These are phyloP conservation scores for Cebidichthys violaceus DNA, from an alignment of 2,113 vertebrate genomes.

Conservation along the genomic window DNA sequence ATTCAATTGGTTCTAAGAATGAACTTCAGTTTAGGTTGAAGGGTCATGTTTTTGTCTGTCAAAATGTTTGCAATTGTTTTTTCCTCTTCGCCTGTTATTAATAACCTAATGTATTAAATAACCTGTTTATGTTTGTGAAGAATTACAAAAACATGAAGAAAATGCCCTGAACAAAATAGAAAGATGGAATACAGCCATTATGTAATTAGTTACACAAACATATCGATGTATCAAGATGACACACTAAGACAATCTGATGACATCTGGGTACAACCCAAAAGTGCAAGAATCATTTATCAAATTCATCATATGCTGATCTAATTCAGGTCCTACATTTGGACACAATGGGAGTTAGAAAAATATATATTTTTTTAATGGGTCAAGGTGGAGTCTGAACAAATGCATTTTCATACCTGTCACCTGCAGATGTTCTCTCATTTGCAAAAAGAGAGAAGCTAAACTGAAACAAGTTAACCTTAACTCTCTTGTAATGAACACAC, in stretches of 20 bases:
- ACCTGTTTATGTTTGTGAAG: neutral
- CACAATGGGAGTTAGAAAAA: too few species aligned
- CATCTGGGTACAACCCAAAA: too few species aligned
- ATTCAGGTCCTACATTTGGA: too few species aligned
- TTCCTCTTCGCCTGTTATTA: neutral
- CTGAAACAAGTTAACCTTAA: neutral
- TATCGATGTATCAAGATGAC: neutral
- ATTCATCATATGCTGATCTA: too few species aligned
- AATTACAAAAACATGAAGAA: neutral
- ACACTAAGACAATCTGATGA: neutral
- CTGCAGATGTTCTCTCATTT: neutral
- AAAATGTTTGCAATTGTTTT: neutral
- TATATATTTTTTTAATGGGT: too few species aligned
- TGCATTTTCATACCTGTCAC: neutral
- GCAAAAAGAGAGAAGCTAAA: neutral
- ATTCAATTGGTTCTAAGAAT: conserved; percentile 4
- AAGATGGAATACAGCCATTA: neutral
- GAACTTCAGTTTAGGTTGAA: neutral
- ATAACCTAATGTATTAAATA: too few species aligned
- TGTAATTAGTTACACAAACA: neutral
- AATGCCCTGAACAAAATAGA: neutral
- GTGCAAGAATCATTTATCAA: too few species aligned
- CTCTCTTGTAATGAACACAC: neutral
- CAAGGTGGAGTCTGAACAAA: too few species aligned
- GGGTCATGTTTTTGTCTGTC: neutral